Conservation (phyloP, 2,797 vertebrate genomes). For the Pogonophryne albipinna region DNA sequence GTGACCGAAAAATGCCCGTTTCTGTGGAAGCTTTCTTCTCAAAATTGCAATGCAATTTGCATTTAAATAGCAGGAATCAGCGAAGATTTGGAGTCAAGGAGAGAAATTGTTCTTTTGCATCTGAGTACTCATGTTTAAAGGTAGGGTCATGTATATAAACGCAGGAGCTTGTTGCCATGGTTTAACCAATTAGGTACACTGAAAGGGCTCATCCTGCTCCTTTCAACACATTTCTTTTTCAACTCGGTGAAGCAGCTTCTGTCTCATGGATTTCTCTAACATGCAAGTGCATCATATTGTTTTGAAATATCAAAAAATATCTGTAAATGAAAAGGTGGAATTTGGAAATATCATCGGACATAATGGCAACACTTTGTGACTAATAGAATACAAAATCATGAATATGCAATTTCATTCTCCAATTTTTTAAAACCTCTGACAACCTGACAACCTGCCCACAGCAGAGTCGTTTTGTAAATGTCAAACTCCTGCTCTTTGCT, state of each 20-base stretch:
- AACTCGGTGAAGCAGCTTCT: constrained; percentile 2
- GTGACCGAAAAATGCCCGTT: constrained; percentile 42
- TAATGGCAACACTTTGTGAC: constrained; percentile 17
- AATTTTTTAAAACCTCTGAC: neutral
- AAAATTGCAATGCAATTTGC: constrained; percentile 59
- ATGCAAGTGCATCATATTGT: constrained; percentile 15
- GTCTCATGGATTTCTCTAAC: constrained; percentile 13
- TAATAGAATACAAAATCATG: constrained; percentile 10
- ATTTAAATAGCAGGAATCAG: constrained; percentile 66
- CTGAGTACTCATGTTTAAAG: constrained; percentile 37
- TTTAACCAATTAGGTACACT: constrained; percentile 32
- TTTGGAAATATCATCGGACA: constrained; percentile 9
- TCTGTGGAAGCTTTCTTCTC: constrained; percentile 36
- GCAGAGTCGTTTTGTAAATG: constrained; percentile 33
- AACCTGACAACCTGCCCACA: constrained; percentile 8
- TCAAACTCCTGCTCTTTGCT: constrained; percentile 16
- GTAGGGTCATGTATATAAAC: constrained; percentile 29
- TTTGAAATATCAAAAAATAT: constrained; percentile 5
- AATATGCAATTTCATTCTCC: constrained; percentile 16
- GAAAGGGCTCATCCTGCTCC: neutral
- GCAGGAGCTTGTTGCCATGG: constrained; percentile 6
- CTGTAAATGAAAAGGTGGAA: constrained; percentile 10
- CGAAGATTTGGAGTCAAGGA: constrained; percentile 41
- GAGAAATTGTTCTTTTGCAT: constrained; percentile 41
- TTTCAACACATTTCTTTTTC: constrained; percentile 11